A percentile compares a stretch with the other conserved stretches of the same genome.
Conservation (phyloP, 2,797 vertebrate genomes). For the Pantherophis vulpinus region DNA sequence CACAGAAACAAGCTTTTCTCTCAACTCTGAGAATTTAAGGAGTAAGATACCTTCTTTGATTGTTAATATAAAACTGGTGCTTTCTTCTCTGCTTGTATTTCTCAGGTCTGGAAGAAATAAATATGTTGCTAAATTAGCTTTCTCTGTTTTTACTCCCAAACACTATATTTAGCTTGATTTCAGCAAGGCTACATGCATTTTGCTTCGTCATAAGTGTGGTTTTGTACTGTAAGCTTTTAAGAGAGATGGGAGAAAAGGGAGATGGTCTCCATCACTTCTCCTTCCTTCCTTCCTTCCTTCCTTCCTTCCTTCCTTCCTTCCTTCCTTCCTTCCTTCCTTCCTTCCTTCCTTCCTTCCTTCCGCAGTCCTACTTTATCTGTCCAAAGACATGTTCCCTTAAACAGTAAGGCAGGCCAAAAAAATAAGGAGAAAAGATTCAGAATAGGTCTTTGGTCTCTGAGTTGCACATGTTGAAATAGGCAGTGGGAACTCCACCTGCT, state of each 20-base stretch:
- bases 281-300: background rate
- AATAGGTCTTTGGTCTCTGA: slow-evolving; percentile 40
- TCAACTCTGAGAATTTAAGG: accelerated
- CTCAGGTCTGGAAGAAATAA: slow-evolving; percentile 4
- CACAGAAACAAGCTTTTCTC: background rate
- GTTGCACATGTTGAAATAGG: slow-evolving; percentile 39
- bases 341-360: background rate
- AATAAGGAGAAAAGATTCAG: slow-evolving; percentile 6
- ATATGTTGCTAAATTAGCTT: background rate
- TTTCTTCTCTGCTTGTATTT: background rate
- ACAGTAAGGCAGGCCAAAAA: slow-evolving; percentile 9
- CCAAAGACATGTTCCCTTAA: slow-evolving; percentile 1
- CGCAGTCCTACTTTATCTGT: background rate
- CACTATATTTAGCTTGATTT: background rate
- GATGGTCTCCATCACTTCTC: background rate
- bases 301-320: background rate
- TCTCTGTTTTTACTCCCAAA: background rate
- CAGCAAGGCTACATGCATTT: slow-evolving; percentile 32
- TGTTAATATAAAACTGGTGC: background rate
- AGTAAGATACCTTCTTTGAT: background rate
- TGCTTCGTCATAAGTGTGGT: background rate
- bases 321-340: background rate
- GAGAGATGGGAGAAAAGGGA: slow-evolving; percentile 8
- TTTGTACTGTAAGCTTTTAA: slow-evolving; percentile 39
- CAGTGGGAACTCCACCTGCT: slow-evolving; percentile 68